A percentile compares a stretch with the other conserved stretches of the same genome.
Conservation (phyloP, 2,113 vertebrate species). For the Tamias sibiricus region DNA sequence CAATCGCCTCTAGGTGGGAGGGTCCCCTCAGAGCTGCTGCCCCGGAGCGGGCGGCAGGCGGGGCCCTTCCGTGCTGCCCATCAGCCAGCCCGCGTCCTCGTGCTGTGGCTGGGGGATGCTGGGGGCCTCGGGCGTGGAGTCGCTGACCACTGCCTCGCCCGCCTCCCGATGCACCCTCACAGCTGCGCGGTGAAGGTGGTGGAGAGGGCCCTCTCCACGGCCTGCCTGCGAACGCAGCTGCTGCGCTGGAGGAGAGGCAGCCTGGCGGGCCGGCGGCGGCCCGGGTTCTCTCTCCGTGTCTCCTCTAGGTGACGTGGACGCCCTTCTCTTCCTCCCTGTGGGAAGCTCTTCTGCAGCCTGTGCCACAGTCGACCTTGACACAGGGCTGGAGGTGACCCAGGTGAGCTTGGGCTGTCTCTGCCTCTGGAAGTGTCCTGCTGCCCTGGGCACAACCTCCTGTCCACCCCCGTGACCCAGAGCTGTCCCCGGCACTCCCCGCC, state of each 20-base stretch:
- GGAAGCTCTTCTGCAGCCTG: background rate
- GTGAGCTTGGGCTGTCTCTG: background rate
- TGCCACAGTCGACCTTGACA: background rate
- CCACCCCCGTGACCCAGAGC: background rate
- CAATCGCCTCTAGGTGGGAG: background rate
- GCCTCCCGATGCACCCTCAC: background rate
- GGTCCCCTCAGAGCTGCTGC: background rate
- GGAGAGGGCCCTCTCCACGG: background rate
- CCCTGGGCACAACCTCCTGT: background rate
- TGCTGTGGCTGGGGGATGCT: background rate
- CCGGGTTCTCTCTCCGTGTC: background rate
- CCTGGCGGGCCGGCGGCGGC: rapidly evolving
- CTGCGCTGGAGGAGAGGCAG: background rate
- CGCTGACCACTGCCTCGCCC: background rate
- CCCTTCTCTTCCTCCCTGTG: background rate
- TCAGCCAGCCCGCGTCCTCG: rapidly evolving
- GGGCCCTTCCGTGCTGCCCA: background rate
- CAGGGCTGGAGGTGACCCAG: background rate
- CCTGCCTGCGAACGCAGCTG: background rate
- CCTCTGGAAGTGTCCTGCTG: background rate
- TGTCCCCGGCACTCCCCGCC: no score
- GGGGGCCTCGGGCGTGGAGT: rapidly evolving
- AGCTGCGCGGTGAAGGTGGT: no score
- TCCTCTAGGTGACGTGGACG: background rate
- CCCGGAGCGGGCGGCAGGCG: rapidly evolving